Percentiles rank a stretch among this genome's conserved stretches.
Evolutionary conservation across 2,113 vertebrate genomes (phyloP).

Genomic region (Antechinus flavipes): DNA sequence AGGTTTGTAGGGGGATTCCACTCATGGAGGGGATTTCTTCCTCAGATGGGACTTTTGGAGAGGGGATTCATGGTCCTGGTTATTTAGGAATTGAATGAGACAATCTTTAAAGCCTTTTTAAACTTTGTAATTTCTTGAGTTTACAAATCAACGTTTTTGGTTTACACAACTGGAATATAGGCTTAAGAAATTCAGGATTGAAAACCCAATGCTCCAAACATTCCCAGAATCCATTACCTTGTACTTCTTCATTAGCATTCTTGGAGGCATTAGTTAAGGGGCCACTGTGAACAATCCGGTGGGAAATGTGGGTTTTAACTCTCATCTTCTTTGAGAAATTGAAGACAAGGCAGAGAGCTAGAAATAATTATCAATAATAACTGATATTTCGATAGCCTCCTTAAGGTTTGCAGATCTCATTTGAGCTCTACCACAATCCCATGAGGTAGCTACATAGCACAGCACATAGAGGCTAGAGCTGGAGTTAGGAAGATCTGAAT

Average conservation of each 20-base stretch:
- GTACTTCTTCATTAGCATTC: background rate
- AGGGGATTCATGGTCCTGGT: background rate
- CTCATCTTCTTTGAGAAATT: background rate
- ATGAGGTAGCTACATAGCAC: background rate
- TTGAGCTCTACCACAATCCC: background rate
- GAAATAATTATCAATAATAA: background rate
- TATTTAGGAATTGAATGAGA: background rate
- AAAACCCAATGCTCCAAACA: background rate
- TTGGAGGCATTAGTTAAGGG: background rate
- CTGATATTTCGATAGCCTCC: background rate
- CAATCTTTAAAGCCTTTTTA: background rate
- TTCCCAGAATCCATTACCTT: background rate
- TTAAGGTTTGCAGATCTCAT: background rate
- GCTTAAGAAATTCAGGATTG: background rate
- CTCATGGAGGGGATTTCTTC: background rate
- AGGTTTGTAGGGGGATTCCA: background rate
- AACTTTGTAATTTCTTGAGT: background rate
- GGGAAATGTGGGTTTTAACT: background rate
- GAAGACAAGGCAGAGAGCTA: background rate
- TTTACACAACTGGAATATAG: constrained; percentile 34
- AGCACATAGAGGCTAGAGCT: background rate
- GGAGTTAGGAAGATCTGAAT: background rate
- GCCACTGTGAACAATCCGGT: background rate
- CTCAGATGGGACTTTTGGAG: background rate
- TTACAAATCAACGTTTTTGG: background rate